phyloP scores from a whole-genome alignment of 2,888 invertebrate genomes.

The Aspidapion aeneum region DNA sequence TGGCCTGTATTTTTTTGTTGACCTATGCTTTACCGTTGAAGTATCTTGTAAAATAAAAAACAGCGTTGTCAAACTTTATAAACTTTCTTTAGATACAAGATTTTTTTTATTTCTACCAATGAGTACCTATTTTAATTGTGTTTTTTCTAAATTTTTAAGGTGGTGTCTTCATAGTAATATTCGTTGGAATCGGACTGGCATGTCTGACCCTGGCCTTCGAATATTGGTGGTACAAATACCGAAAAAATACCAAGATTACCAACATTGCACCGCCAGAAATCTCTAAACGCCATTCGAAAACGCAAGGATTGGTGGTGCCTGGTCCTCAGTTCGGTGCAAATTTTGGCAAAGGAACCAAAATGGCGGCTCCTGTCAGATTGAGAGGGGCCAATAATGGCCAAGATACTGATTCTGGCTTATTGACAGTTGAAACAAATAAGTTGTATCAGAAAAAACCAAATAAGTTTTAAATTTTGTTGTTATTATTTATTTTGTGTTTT shows the following conservation, averaged over 20 bases:
- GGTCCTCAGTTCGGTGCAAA: background rate
- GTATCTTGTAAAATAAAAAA: too few relatives aligned
- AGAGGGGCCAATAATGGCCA: background rate
- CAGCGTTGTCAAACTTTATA: background rate
- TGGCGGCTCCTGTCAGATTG: background rate
- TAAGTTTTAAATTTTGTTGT: constrained; percentile 34
- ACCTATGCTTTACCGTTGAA: too few relatives aligned
- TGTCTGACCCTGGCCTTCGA: constrained; percentile 89
- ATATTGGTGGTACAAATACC: constrained; percentile 77
- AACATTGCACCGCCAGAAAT: constrained; percentile 49
- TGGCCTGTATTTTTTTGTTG: too few relatives aligned
- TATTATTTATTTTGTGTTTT: too few relatives aligned
- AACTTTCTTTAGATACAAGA: background rate
- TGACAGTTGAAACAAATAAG: constrained; percentile 21
- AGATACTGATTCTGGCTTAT: constrained; percentile 8
- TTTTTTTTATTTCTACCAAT: background rate
- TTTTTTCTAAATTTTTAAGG: constrained; percentile 44
- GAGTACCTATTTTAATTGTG: background rate
- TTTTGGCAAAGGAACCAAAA: constrained; percentile 4
- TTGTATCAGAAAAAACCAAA: constrained; percentile 28
- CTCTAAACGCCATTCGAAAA: background rate
- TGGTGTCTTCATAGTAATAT: constrained; percentile 96
- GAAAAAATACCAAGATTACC: constrained; percentile 49
- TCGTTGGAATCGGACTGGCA: constrained; percentile 90
- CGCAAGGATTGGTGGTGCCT: background rate